Base-by-base conservation (phyloP, 2,797 vertebrate species). In the Ptychadena robeensis region DNA sequence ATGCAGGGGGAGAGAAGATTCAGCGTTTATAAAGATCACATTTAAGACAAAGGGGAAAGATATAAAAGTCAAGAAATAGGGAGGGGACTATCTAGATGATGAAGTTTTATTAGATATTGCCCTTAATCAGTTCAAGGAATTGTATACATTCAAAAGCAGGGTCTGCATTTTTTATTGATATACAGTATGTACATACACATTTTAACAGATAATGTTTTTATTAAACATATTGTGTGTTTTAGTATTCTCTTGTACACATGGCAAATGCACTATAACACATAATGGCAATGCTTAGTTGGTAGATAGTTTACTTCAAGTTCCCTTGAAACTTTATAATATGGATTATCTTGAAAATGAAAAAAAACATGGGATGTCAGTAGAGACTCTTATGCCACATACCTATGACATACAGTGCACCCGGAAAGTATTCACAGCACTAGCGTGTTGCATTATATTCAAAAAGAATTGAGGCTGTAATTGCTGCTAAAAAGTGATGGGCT, bases 31-130 rank as follows among this genome's bases (percentile, higher is more conserved):
- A 32, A 86, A 86, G 81, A 76, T 65, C 61, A 32, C 86, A 73
- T 61, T 28, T 80, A 27, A 9, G 86, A 82, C 8, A 68, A 40
- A 34, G 9, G 10, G 44, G 44, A 66, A 79, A 32, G 0, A 2
- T 2, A 65, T 85, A 0, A 67, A 28, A 38, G 40, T 53, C 72
- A 69, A 74, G 68, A 25, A 73, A 53, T 31, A 22, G 66, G 40
- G 22, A 30, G 0, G 2, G 53, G 44, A 40, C 65, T 80, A 65
- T 80, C 77, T 59, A 69, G 64, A 84, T 71, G 65, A 84, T 80
- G 66, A 81, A 85, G 72, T 71, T 35, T 85, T 78, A 85, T 85
- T 85, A 85, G 72, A 76, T 85, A 67, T 30, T 37, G 53, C 35
- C 30, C 38, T 80, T 74, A 80, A 84, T 80, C n/a, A 31, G 80